Conservation (phyloP, 2,797 vertebrate species). For the Sebastes elongatus region DNA sequence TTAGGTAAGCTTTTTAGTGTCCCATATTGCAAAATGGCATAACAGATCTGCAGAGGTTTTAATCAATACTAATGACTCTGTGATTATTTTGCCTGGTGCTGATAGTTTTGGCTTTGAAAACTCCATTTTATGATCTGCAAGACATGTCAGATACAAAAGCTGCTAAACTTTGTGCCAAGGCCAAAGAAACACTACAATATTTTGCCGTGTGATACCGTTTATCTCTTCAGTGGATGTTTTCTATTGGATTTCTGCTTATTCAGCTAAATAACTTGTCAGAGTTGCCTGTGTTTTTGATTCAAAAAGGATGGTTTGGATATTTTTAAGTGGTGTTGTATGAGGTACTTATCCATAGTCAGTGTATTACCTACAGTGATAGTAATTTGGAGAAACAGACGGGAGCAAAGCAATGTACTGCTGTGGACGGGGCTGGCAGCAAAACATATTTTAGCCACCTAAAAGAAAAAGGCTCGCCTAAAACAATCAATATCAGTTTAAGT, state of each 20-base stretch:
- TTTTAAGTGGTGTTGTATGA: no score
- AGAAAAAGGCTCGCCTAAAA: no score
- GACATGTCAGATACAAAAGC: background rate
- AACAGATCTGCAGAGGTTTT: background rate
- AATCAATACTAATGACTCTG: constrained; percentile 6
- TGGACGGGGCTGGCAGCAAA: no score
- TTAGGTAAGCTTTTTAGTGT: constrained; percentile 15
- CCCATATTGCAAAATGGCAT: background rate
- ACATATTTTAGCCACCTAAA: no score
- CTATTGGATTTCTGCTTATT: background rate
- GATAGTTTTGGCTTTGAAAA: background rate
- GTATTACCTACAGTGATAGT: no score
- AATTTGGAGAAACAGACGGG: no score
- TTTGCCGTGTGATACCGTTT: background rate
- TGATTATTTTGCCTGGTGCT: background rate
- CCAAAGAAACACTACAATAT: background rate
- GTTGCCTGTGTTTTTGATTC: background rate
- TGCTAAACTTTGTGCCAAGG: background rate
- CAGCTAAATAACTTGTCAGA: background rate
- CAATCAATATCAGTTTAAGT: no score
- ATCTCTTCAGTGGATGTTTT: background rate
- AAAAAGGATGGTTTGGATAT: no score
- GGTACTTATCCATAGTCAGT: no score
- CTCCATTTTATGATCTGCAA: background rate
- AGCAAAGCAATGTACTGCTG: no score